Percentiles rank a stretch among this genome's conserved stretches.
Evolutionary conservation across 2,888 invertebrate genomes (phyloP).

Genomic region (Branchellion lobata): DNA sequence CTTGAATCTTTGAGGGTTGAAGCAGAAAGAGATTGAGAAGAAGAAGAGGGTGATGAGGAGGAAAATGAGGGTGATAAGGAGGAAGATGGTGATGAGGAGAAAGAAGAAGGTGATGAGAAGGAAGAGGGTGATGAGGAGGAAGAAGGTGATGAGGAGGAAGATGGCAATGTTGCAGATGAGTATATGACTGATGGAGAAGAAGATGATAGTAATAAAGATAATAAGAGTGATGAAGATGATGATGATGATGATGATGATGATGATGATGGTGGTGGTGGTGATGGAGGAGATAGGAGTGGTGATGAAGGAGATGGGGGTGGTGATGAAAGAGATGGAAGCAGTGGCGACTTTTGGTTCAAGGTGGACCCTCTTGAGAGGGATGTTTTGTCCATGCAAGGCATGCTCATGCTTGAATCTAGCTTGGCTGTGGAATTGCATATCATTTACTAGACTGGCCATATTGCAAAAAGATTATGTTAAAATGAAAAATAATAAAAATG

Average conservation of each 20-base stretch:
- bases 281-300: neutral
- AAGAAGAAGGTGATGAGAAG: neutral
- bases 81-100: neutral
- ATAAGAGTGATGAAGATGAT: neutral
- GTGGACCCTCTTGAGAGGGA: neutral
- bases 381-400: neutral
- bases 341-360: neutral
- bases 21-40: too few species aligned
- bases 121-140: neutral
- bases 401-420: neutral
- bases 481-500: too few species aligned
- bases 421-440: neutral
- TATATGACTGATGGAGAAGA: slow-evolving; percentile 1
- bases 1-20: too few species aligned
- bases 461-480: too few species aligned
- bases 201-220: neutral
- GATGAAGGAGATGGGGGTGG: neutral
- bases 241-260: neutral
- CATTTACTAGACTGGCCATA: too few species aligned
- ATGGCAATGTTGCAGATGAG: too few species aligned
- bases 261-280: slow-evolving; percentile 26
- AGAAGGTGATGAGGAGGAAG: too few species aligned
- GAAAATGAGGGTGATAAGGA: neutral
- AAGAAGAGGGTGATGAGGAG: too few species aligned
- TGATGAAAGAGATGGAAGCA: neutral